Evolutionary conservation across 2,888 invertebrate species (phyloP).

Genomic region (Nysson spinosus): DNA sequence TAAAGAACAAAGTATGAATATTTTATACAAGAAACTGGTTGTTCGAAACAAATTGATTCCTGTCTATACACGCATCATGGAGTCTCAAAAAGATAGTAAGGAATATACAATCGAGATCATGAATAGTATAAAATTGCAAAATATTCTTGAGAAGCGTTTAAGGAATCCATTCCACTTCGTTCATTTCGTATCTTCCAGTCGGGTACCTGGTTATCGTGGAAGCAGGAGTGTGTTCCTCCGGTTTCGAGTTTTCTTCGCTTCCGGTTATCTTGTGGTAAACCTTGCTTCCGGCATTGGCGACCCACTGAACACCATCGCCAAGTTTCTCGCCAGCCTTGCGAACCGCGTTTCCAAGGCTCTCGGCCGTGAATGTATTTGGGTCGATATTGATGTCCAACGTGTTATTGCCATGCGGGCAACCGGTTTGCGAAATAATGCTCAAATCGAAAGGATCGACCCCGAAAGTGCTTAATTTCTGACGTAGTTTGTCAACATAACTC

Average conservation of each 20-base stretch:
- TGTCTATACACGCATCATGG: too few species aligned
- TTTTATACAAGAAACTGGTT: too few species aligned
- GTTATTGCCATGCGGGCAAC: conserved; percentile 83
- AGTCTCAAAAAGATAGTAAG: too few species aligned
- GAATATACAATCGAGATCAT: too few species aligned
- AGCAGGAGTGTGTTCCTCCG: conserved; percentile 22
- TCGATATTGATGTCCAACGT: conserved; percentile 84
- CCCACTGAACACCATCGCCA: conserved; percentile 85
- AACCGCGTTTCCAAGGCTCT: conserved; percentile 85
- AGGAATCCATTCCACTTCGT: conserved; percentile 76
- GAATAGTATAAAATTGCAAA: too few species aligned
- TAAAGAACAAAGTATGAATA: too few species aligned
- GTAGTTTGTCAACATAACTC: conserved; percentile 84
- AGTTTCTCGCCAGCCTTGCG: conserved; percentile 85
- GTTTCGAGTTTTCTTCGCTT: conserved; percentile 62
- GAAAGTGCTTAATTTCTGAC: conserved; percentile 81
- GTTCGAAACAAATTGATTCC: too few species aligned
- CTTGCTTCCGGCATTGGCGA: conserved; percentile 84
- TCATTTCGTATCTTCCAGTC: conserved; percentile 66
- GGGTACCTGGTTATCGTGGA: conserved; percentile 7
- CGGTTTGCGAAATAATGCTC: conserved; percentile 85
- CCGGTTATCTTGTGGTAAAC: conserved; percentile 82
- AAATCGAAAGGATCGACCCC: conserved; percentile 88
- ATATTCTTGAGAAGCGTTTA: conserved; percentile 44
- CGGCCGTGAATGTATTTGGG: conserved; percentile 86